Base-by-base conservation (phyloP, 2,797 vertebrate species). In the Pseudochromis fuscus region DNA sequence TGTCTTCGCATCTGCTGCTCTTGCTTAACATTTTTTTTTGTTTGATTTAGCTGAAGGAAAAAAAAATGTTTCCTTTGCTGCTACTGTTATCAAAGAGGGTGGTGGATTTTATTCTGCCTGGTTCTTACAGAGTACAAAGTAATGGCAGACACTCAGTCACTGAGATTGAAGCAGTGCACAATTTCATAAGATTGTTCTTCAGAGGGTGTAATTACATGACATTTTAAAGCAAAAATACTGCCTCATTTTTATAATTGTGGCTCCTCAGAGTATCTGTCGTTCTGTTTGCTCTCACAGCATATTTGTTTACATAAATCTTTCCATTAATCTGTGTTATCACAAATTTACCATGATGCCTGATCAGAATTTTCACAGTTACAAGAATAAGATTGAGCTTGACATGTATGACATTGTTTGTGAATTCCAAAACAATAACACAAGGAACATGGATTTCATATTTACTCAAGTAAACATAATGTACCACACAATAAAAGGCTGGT, bases 1-100 rank as follows among this genome's bases (percentile, higher is more conserved):
- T 59, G 62, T 53, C 10, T 53, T n/a, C 46, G 25, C 59, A 59
- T 67, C 59, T 60, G 24, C 69, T 50, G 65, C 64, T 82, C 35
- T 77, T 40, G n/a, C 42, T 67, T 66, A 55, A 60, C 42, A 13
- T 67, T 65, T 55, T n/a, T 76, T 75, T 64, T 50, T 38, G 19
- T 69, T 77, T 66, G 52, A 61, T 70, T 79, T 80, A 35, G 50
- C 7, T 33, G 51, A 63, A 73, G 24, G 11, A 40, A 55, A 38
- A 63, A 64, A 64, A 21, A 46, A 38, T 38, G 42, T 3, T 9
- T 71, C 24, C 18, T 67, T 42, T 38, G 13, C 42, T 16, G 45
- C 40, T 40, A 52, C 66, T 73, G 2, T 65, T 61, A 50, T 63
- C 50, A 63, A 72, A 77, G 35, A 70, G 40, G 25, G 5, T 4